Conservation (phyloP, 1,140 invertebrate species). For the Diabrotica undecimpunctata region DNA sequence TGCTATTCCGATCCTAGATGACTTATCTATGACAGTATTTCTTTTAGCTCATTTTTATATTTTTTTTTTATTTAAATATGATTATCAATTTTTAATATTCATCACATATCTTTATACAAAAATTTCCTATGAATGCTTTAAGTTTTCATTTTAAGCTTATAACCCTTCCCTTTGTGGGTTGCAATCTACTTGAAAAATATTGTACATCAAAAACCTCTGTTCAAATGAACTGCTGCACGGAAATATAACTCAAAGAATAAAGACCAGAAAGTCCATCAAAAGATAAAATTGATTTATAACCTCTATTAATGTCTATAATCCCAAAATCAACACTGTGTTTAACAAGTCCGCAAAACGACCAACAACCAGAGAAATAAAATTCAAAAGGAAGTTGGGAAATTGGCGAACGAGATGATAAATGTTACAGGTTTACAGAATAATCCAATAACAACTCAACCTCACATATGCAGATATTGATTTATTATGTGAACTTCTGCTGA, state of each 20-base stretch:
- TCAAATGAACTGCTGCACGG: too few relatives aligned
- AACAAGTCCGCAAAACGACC: background rate
- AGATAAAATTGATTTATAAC: conserved; percentile 1
- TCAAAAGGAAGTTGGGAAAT: background rate
- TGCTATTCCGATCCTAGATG: too few relatives aligned
- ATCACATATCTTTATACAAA: too few relatives aligned
- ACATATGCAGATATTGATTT: conserved; percentile 2
- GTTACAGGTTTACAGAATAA: background rate
- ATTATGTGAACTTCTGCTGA: background rate
- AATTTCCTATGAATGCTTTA: too few relatives aligned
- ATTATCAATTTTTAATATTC: too few relatives aligned
- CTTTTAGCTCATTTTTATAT: too few relatives aligned
- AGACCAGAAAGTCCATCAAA: background rate
- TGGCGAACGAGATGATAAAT: background rate
- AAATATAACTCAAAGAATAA: background rate
- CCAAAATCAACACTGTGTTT: background rate
- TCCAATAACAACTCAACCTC: background rate
- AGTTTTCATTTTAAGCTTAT: too few relatives aligned
- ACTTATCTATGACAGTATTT: too few relatives aligned
- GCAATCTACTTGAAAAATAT: too few relatives aligned
- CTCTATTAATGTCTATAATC: conserved; percentile 3
- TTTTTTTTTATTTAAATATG: too few relatives aligned
- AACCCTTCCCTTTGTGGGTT: too few relatives aligned
- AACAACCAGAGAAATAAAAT: background rate
- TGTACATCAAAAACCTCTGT: too few relatives aligned